Base-by-base conservation (phyloP, 1,140 invertebrate genomes). In the Galleria mellonella region DNA sequence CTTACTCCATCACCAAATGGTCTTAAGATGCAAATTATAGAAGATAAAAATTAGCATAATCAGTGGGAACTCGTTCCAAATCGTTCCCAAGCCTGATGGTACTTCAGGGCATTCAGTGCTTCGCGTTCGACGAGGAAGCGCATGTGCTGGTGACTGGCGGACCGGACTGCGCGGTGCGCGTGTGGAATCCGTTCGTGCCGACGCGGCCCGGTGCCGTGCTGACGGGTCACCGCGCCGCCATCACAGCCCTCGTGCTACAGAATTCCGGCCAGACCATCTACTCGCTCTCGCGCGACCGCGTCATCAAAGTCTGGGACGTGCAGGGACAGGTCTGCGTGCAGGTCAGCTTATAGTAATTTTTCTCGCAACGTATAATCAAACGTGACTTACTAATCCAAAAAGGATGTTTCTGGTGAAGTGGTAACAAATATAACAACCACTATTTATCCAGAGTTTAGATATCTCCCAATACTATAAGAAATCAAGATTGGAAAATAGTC, bases 111-210 rank as follows among this genome's bases (percentile, higher is more conserved):
- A 85, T 89, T 1, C 85, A 87, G 38, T 89, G 89, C 41, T 91
- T 91, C 57, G 86, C 79, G 49, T 83, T 89, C 45, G 83, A 87
- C 31, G 88, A 89, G 72, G 87, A 84, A 9, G 83, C 72, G 31
- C 89, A 89, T 38, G 79, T 89, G 32, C 55, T 94, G 23, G 90
- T 89, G 35, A 93, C 93, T 3, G 94, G 94, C 4, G 91, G 93
- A 32, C 87, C 90, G 0, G 93, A 95, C 70, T 91, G 91, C 59
- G 66, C 89, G 32, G 87, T 95, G 1, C 88, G 92, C 8, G 66
- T 94, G 11, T 96, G 94, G 94, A 93, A 93, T 70, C 88, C 92
- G 0, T 94, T 93, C 70, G 89, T 93, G 10, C 88, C 92, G 1
- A 72, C 75, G 13, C 89, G 90, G 58, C 86, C 91, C 0, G 90